A percentile compares a stretch with the other conserved stretches of the same genome.
phyloP scores from a whole-genome alignment of 2,113 vertebrate genomes.

The Jaculus jaculus region DNA sequence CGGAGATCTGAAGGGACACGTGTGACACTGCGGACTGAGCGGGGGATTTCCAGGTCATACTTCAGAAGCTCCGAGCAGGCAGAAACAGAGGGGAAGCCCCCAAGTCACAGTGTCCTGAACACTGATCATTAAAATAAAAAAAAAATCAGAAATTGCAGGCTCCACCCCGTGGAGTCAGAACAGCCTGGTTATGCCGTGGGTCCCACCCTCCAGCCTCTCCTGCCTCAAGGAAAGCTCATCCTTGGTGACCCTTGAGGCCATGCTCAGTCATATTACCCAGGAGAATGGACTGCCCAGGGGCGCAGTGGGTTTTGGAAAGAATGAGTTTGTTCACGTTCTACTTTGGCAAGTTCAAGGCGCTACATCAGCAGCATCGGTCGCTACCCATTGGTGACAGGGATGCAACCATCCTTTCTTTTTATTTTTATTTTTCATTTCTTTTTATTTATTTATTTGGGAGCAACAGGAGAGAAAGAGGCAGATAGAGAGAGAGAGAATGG shows the following conservation, averaged over 20 bases:
- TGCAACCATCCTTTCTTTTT: too few species aligned
- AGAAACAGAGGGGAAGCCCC: not conserved
- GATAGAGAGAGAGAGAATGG: too few species aligned
- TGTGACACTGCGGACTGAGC: not conserved
- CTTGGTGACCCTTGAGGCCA: not conserved
- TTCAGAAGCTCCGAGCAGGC: not conserved
- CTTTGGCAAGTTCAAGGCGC: fast-evolving
- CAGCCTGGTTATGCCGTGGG: not conserved
- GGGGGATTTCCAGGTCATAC: constrained; percentile 28
- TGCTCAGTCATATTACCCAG: not conserved
- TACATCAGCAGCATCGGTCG: not conserved
- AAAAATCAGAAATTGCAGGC: not conserved
- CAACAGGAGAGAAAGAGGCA: too few species aligned
- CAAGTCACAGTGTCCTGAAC: not conserved
- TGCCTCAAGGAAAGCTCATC: not conserved
- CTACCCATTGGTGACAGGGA: fast-evolving
- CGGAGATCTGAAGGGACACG: not conserved
- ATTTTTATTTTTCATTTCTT: too few species aligned
- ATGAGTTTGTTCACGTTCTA: not conserved
- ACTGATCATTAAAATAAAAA: too few species aligned
- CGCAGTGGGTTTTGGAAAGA: not conserved
- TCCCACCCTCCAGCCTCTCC: not conserved
- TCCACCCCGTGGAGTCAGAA: not conserved
- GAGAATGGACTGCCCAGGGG: not conserved
- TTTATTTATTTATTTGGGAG: too few species aligned